Conservation (phyloP, 1,140 invertebrate species). For the Drosophila quadrilineata region DNA sequence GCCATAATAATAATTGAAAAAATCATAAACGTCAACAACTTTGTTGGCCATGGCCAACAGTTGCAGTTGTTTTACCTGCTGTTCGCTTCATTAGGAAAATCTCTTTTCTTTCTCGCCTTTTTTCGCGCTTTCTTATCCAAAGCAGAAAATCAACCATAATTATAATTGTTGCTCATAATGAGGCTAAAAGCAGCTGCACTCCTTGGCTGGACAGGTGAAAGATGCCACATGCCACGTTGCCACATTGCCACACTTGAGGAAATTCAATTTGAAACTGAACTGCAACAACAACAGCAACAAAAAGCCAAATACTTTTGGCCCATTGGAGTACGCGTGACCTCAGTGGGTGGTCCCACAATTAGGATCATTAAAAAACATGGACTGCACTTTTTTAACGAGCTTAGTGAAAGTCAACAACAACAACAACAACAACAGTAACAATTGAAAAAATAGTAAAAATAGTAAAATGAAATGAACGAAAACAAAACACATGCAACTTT, state of each 20-base stretch:
- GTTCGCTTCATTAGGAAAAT: conserved; percentile 73
- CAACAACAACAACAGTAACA: too few species aligned
- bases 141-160: conserved; percentile 14
- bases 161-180: conserved; percentile 42
- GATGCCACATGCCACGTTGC: conserved; percentile 21
- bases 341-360: conserved; percentile 29
- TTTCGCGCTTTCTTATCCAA: conserved; percentile 65
- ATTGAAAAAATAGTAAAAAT: too few species aligned
- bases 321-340: neutral
- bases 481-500: conserved; percentile 52
- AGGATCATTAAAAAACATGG: conserved; percentile 40
- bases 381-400: conserved; percentile 42
- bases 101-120: neutral
- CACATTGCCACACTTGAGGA: neutral
- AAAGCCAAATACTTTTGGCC: conserved; percentile 16
- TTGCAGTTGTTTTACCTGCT: conserved; percentile 51
- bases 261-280: conserved; percentile 20
- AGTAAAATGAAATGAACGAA: too few species aligned
- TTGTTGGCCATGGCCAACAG: conserved; percentile 60
- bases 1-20: conserved; percentile 66
- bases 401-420: conserved; percentile 64
- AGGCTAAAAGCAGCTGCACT: conserved; percentile 65
- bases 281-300: too few species aligned
- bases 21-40: conserved; percentile 74
- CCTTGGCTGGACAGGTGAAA: conserved; percentile 60